These are phyloP conservation scores for Coptodon bakossiorum DNA, from an alignment of 2,113 vertebrate genomes.

Conservation along the genomic window DNA sequence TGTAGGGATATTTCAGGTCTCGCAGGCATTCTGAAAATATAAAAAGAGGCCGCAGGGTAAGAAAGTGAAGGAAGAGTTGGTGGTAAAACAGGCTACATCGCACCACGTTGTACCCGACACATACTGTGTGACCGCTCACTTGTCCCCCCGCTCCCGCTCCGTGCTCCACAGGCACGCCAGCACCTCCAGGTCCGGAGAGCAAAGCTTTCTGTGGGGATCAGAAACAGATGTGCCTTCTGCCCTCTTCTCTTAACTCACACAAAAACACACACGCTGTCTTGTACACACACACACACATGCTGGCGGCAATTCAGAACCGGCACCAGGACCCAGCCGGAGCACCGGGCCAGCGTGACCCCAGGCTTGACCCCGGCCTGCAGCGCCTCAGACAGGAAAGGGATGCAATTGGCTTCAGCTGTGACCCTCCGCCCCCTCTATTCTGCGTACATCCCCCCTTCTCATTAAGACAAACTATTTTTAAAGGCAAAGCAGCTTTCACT, in stretches of 20 bases:
- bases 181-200: constrained; percentile 60
- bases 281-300: constrained; percentile 24
- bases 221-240: constrained; percentile 74
- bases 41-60: background rate
- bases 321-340: constrained; percentile 47
- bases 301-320: constrained; percentile 58
- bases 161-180: constrained; percentile 48
- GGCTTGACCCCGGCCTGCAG: constrained; percentile 64
- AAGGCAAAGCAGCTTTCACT: constrained; percentile 72
- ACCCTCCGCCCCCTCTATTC: constrained; percentile 45
- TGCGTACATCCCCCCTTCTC: constrained; percentile 36
- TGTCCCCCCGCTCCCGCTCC: constrained; percentile 13
- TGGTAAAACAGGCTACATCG: constrained; percentile 21
- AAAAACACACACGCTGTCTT: constrained; percentile 40
- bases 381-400: constrained; percentile 73
- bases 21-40: background rate
- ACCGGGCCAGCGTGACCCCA: constrained; percentile 62
- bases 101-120: constrained; percentile 21
- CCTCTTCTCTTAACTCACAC: constrained; percentile 49
- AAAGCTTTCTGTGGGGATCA: constrained; percentile 64
- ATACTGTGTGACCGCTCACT: constrained; percentile 50
- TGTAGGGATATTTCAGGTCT: background rate
- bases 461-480: constrained; percentile 78
- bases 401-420: constrained; percentile 76
- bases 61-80: constrained; percentile 18